Evolutionary conservation across 1,140 invertebrate species (phyloP).

Genomic region (Drosophila aff.): DNA sequence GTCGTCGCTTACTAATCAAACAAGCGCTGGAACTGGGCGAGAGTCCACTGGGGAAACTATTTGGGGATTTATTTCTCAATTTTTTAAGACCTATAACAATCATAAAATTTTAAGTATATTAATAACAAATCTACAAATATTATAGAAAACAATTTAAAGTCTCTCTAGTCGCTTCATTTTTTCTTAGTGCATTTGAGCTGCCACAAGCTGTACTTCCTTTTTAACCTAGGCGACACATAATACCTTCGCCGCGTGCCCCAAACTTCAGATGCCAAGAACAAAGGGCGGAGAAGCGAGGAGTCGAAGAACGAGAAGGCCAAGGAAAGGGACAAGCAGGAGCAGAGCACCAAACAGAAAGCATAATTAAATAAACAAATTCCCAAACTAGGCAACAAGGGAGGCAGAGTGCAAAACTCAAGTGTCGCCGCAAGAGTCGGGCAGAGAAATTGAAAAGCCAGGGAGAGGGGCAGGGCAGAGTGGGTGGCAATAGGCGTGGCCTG

Average conservation of each 20-base stretch:
- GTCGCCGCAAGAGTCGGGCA: constrained; percentile 24
- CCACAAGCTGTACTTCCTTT: constrained; percentile 8
- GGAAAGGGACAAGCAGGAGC: neutral
- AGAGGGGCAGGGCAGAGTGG: neutral
- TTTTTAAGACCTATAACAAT: neutral
- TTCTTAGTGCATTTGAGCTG: neutral
- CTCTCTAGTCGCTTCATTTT: neutral
- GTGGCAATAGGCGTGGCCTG: constrained; percentile 11
- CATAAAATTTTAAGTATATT: neutral
- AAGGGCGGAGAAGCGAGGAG: neutral
- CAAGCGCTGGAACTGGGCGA: constrained; percentile 15
- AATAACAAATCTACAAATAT: neutral
- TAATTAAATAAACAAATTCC: constrained; percentile 56
- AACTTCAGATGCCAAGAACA: constrained; percentile 21
- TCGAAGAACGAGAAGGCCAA: neutral
- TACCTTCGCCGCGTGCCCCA: constrained; percentile 23
- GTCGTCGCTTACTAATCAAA: constrained; percentile 35
- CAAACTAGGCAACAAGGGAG: constrained; percentile 40
- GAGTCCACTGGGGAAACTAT: constrained; percentile 8
- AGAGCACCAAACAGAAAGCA: constrained; percentile 16
- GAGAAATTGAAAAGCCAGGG: constrained; percentile 10
- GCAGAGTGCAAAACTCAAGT: constrained; percentile 46
- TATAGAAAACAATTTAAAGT: neutral
- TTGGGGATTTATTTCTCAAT: neutral
- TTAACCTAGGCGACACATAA: constrained; percentile 33